Base-by-base conservation (phyloP, 1,140 invertebrate species). In the Drosophila lacteicornis region DNA sequence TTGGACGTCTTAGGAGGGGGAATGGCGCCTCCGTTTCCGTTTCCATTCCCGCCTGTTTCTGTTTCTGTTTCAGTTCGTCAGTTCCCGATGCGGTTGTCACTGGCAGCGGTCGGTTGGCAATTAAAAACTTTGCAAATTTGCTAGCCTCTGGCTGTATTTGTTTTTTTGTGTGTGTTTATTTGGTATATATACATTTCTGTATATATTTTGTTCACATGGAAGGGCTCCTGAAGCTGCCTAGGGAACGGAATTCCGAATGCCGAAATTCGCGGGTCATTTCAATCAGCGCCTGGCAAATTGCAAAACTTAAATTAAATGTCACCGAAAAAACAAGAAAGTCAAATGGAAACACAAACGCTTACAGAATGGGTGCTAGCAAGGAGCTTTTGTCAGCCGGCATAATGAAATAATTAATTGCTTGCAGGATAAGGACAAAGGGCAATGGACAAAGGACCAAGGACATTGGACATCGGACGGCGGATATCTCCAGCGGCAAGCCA, bases 241-340 rank as follows among this genome's bases (percentile, higher is more conserved):
- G 45, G 22, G 40, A 50, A n/a, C 5, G 27, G 27, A 30, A 36
- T 50, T 33, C 62, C 9, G 33, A 36, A 12, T 36, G 8, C 33
- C 33, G 40, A 43, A 65, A 38, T 73, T 62, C 58, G 46, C 47
- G 79, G 61, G 57, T 67, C 60, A 75, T 77, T 88, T 80, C 75
- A 87, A 82, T 87, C 79, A 68, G 66, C 53, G 65, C 40, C 76
- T 78, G 74, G 83, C 77, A 87, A 87, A 87, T 87, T 87, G 73
- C 80, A 75, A 87, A 87, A 87, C 84, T 87, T 87, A 83, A 87
- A 87, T 87, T 83, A 87, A 87, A 87, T 87, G 84, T 87, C 84
- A 62, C 69, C 60, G 47, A 74, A 73, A 75, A 70, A 66, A 11
- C 4, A 33, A 49, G 57, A 79, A 70, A 66, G 6, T 4, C 19